Conservation (phyloP, 2,888 invertebrate genomes). For the Idaea biselata region DNA sequence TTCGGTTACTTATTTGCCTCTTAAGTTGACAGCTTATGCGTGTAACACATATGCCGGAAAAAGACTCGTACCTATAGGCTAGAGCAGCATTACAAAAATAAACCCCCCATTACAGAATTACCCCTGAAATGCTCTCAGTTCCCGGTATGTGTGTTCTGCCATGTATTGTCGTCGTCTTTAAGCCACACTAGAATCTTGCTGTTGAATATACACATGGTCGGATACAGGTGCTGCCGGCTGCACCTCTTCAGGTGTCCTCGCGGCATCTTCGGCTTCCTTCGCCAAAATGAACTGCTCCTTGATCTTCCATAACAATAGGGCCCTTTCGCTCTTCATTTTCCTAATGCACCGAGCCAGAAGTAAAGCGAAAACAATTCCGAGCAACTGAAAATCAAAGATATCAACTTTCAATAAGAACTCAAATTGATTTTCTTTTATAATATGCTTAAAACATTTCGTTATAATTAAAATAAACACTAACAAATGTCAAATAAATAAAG, state of each 20-base stretch:
- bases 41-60: too few relatives aligned
- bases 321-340: slow-evolving; percentile 85
- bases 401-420: too few relatives aligned
- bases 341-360: slow-evolving; percentile 92
- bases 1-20: too few relatives aligned
- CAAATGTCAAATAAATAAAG: too few relatives aligned
- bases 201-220: slow-evolving; percentile 50
- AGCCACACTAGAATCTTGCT: slow-evolving; percentile 28
- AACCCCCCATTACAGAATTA: too few relatives aligned
- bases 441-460: too few relatives aligned
- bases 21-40: too few relatives aligned
- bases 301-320: slow-evolving; percentile 84
- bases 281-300: slow-evolving; percentile 77
- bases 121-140: too few relatives aligned
- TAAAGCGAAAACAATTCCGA: slow-evolving; percentile 93
- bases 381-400: slow-evolving; percentile 76
- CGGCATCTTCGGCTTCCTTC: slow-evolving; percentile 43
- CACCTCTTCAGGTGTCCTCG: slow-evolving; percentile 18
- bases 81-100: too few relatives aligned
- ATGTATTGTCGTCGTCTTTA: slow-evolving; percentile 23
- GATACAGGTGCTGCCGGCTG: slow-evolving; percentile 23
- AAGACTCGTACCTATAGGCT: too few relatives aligned
- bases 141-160: not conserved
- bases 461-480: too few relatives aligned
- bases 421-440: too few relatives aligned